Evolutionary conservation across 2,113 vertebrate species (phyloP).

Genomic region (Solenodon paradoxus): DNA sequence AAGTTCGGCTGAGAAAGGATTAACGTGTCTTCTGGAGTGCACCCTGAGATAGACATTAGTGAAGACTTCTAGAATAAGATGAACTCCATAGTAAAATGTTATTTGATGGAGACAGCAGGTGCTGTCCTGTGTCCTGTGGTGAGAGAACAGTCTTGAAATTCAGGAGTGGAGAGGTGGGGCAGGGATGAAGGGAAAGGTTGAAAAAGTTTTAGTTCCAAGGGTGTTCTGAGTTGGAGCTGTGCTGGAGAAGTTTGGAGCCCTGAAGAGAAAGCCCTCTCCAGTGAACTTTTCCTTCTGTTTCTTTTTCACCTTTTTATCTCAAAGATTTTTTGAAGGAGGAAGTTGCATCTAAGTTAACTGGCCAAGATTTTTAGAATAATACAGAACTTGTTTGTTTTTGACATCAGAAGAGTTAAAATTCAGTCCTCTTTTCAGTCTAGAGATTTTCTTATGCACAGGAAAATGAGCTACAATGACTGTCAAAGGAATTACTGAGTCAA

Average conservation of each 20-base stretch:
- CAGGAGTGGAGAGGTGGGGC: no score
- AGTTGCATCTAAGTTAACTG: not conserved
- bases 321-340: not conserved
- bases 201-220: not conserved
- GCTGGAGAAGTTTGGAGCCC: not conserved
- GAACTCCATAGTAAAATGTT: not conserved
- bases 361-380: not conserved
- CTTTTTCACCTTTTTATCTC: not conserved
- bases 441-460: not conserved
- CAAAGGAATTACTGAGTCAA: not conserved
- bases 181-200: not conserved
- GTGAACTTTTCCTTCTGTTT: not conserved
- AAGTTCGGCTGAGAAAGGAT: not conserved
- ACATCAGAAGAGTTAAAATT: not conserved
- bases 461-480: not conserved
- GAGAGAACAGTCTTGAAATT: not conserved
- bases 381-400: slow-evolving; percentile 1
- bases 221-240: not conserved
- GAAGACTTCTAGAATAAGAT: not conserved
- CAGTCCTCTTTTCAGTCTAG: not conserved
- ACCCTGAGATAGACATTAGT: not conserved
- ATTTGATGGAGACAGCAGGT: not conserved
- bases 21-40: not conserved
- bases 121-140: not conserved
- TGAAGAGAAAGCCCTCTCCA: not conserved